Evolutionary conservation across 2,113 vertebrate species (phyloP).

Genomic region (Tringa solitaria): DNA sequence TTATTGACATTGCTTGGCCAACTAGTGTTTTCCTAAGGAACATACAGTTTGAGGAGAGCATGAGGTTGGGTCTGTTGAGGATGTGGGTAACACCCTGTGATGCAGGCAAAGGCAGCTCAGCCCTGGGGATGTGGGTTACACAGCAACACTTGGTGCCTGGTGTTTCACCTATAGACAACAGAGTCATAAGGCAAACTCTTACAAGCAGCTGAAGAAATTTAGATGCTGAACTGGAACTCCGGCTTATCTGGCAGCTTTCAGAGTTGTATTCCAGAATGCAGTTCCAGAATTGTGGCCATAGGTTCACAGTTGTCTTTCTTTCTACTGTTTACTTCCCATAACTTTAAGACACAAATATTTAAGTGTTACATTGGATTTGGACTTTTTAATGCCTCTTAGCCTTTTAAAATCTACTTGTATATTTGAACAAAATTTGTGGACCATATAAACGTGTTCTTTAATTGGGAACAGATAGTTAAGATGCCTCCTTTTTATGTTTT

Average conservation of each 20-base stretch:
- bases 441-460: neutral
- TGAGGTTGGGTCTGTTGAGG: neutral
- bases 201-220: neutral
- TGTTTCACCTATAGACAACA: neutral
- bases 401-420: neutral
- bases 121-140: rapidly evolving
- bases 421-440: neutral
- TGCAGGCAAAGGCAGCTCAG: neutral
- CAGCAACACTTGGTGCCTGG: neutral
- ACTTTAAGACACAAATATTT: neutral
- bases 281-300: neutral
- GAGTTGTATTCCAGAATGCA: neutral
- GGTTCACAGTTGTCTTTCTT: rapidly evolving
- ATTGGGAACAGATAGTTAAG: neutral
- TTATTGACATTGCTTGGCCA: neutral
- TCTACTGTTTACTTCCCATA: neutral
- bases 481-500: neutral
- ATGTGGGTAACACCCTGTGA: neutral
- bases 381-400: neutral
- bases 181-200: neutral
- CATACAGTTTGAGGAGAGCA: neutral
- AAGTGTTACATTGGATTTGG: neutral
- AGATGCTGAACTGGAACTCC: neutral
- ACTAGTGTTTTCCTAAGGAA: neutral
- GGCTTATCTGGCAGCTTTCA: neutral